phyloP scores from a whole-genome alignment of 1,140 invertebrate genomes.

The Drosophila bocki region DNA sequence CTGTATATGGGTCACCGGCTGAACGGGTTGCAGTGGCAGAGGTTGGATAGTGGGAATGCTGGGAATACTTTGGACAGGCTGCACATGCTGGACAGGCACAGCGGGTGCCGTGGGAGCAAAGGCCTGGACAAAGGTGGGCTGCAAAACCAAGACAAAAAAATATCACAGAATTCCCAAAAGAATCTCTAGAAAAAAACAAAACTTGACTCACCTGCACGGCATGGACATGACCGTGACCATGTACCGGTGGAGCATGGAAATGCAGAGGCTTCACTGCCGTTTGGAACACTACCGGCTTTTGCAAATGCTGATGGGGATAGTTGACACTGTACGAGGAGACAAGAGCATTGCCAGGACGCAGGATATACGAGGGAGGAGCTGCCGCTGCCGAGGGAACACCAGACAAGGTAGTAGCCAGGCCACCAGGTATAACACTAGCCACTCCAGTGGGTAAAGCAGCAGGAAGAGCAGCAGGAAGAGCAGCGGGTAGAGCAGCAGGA shows the following conservation, averaged over 20 bases:
- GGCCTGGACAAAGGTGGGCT: slow-evolving; percentile 61
- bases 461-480: slow-evolving; percentile 13
- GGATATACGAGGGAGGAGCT: slow-evolving; percentile 52
- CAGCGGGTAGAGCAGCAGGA: not conserved
- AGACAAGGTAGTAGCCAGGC: slow-evolving; percentile 15
- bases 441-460: slow-evolving; percentile 14
- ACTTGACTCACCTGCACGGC: slow-evolving; percentile 56
- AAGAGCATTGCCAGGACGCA: slow-evolving; percentile 74
- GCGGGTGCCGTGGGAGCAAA: slow-evolving; percentile 44
- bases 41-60: slow-evolving; percentile 13
- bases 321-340: slow-evolving; percentile 81
- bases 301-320: slow-evolving; percentile 74
- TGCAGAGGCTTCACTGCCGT: slow-evolving; percentile 59
- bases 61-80: slow-evolving; percentile 12
- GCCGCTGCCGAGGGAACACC: slow-evolving; percentile 24
- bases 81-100: slow-evolving; percentile 31
- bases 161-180: too few relatives aligned
- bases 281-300: slow-evolving; percentile 54
- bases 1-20: slow-evolving; percentile 41
- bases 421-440: slow-evolving; percentile 23
- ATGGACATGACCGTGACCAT: slow-evolving; percentile 46
- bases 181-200: not conserved
- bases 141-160: not conserved
- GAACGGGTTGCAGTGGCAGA: slow-evolving; percentile 45
- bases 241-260: slow-evolving; percentile 44